Conservation (phyloP, 2,888 invertebrate genomes). For the Ormyrus pomaceus region DNA sequence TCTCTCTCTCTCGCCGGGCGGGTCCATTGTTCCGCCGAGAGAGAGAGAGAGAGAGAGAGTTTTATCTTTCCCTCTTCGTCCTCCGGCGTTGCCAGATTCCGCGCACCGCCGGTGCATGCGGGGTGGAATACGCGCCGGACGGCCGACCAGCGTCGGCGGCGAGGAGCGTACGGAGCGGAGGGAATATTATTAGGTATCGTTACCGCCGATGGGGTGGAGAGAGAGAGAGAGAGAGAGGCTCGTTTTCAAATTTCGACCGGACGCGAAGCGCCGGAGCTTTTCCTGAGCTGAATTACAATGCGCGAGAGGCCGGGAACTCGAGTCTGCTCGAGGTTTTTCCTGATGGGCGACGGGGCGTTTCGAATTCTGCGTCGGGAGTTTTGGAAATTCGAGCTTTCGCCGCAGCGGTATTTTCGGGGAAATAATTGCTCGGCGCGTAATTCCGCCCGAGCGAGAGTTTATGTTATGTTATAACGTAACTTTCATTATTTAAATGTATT, state of each 20-base stretch:
- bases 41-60: background rate
- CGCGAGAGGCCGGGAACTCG: background rate
- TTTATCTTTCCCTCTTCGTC: constrained; percentile 12
- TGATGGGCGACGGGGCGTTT: background rate
- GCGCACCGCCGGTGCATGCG: background rate
- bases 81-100: constrained; percentile 49
- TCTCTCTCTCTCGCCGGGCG: constrained; percentile 1
- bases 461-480: too few relatives aligned
- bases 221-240: background rate
- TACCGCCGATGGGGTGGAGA: background rate
- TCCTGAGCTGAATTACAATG: constrained; percentile 22
- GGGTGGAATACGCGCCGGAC: background rate
- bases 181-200: constrained; percentile 32
- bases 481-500: too few relatives aligned
- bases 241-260: constrained; percentile 40
- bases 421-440: too few relatives aligned
- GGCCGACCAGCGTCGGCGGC: too few relatives aligned
- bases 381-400: too few relatives aligned
- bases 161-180: background rate
- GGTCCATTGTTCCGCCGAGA: constrained; percentile 24
- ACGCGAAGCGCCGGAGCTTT: constrained; percentile 9
- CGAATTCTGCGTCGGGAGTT: background rate
- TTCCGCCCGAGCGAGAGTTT: too few relatives aligned
- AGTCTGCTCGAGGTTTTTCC: background rate
- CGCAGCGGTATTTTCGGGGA: too few relatives aligned